Percentiles rank a stretch among this genome's conserved stretches.
phyloP scores from a whole-genome alignment of 2,113 vertebrate genomes.

The Martes martes region DNA sequence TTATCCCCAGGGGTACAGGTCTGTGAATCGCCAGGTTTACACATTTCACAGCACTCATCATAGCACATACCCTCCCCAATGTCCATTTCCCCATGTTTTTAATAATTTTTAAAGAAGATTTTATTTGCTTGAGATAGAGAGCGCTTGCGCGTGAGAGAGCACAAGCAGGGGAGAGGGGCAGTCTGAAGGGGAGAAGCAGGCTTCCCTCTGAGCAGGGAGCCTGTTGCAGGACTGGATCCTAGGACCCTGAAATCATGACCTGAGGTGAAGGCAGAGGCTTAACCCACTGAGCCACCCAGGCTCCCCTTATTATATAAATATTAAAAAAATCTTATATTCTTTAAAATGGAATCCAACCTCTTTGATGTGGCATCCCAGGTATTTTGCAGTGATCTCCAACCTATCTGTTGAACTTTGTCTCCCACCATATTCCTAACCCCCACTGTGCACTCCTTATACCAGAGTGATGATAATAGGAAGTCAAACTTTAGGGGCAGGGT shows the following conservation, averaged over 20 bases:
- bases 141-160: rapidly evolving
- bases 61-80: too few relatives aligned
- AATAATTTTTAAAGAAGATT: not conserved
- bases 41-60: too few relatives aligned
- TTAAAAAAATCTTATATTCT: not conserved
- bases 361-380: not conserved
- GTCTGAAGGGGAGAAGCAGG: not conserved
- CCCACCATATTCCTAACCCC: not conserved
- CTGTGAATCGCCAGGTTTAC: too few relatives aligned
- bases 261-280: too few relatives aligned
- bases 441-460: not conserved
- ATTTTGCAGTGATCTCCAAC: not conserved
- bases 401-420: not conserved
- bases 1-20: too few relatives aligned
- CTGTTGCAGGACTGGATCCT: not conserved
- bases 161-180: not conserved
- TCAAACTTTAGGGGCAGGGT: not conserved
- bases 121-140: too few relatives aligned
- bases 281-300: too few relatives aligned
- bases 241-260: too few relatives aligned
- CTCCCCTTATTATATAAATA: not conserved
- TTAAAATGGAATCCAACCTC: not conserved
- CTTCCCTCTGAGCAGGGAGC: not conserved
- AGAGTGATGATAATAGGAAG: not conserved
- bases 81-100: not conserved